phyloP scores from a whole-genome alignment of 2,113 vertebrate species.

The Antigone vipio region DNA sequence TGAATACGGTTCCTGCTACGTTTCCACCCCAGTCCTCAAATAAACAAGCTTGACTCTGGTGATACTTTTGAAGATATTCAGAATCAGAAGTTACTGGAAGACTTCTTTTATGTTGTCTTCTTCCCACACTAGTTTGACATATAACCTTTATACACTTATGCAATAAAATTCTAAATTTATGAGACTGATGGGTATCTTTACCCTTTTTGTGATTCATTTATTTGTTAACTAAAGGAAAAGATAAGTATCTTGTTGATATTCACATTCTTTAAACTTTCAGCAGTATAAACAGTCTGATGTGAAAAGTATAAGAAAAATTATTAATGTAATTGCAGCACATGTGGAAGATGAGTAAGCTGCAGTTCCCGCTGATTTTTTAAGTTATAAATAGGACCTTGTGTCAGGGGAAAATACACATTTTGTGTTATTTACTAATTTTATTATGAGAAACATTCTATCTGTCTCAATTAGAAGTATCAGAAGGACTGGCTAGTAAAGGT shows the following conservation, averaged over 20 bases:
- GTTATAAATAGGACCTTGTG: not conserved
- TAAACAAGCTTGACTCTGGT: conserved; percentile 5
- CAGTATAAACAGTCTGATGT: not conserved
- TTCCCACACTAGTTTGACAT: conserved; percentile 19
- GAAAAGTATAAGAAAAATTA: not conserved
- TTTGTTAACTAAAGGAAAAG: not conserved
- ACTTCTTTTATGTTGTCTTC: not conserved
- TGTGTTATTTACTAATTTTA: not conserved
- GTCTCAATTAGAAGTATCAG: not conserved
- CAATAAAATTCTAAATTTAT: not conserved
- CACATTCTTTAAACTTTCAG: not conserved
- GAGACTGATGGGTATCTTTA: not conserved
- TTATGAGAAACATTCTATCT: not conserved
- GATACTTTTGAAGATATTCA: not conserved
- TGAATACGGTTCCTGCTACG: not conserved
- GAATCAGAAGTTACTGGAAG: not conserved
- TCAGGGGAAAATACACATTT: not conserved
- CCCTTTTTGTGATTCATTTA: not conserved
- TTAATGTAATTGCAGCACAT: not conserved
- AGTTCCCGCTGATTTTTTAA: not conserved
- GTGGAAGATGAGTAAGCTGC: not conserved
- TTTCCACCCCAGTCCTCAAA: not conserved
- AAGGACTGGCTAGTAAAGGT: not conserved
- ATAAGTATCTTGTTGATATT: not conserved
- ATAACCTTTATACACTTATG: not conserved